Conservation (phyloP, 1,140 invertebrate genomes). For the Lucilia sericata region DNA sequence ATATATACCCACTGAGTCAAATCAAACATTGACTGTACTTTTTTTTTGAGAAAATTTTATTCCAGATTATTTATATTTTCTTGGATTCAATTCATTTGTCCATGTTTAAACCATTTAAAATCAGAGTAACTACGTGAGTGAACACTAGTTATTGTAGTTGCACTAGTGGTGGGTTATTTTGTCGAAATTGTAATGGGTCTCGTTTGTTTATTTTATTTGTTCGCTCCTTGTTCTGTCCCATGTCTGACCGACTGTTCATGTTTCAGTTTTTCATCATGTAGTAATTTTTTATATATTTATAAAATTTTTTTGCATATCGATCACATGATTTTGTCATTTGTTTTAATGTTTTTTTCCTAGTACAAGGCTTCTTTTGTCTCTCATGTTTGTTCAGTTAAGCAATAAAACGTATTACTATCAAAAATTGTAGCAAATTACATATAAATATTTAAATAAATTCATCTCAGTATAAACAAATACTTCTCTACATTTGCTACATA, state of each 20-base stretch:
- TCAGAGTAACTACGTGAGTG: neutral
- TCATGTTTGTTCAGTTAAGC: neutral
- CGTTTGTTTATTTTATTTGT: too few species aligned
- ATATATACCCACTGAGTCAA: neutral
- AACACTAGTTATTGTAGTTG: neutral
- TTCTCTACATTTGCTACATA: neutral
- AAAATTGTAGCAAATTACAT: neutral
- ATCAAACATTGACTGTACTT: neutral
- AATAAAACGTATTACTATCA: conserved; percentile 21
- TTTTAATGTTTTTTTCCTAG: neutral
- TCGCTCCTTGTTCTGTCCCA: too few species aligned
- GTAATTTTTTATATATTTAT: neutral
- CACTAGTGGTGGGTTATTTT: neutral
- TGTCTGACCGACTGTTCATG: too few species aligned
- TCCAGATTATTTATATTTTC: neutral
- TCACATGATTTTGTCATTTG: conserved; percentile 29
- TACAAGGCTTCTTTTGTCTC: neutral
- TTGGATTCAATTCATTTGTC: conserved; percentile 13
- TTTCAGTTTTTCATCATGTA: neutral
- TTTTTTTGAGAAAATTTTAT: neutral
- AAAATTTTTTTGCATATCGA: conserved; percentile 9
- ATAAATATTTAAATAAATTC: neutral
- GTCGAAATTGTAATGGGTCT: neutral
- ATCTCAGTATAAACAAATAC: neutral
- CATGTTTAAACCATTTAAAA: neutral